Percentiles rank a stretch among this genome's conserved stretches.
Conservation (phyloP, 2,113 vertebrate species). For the Dryoscopus gambensis region DNA sequence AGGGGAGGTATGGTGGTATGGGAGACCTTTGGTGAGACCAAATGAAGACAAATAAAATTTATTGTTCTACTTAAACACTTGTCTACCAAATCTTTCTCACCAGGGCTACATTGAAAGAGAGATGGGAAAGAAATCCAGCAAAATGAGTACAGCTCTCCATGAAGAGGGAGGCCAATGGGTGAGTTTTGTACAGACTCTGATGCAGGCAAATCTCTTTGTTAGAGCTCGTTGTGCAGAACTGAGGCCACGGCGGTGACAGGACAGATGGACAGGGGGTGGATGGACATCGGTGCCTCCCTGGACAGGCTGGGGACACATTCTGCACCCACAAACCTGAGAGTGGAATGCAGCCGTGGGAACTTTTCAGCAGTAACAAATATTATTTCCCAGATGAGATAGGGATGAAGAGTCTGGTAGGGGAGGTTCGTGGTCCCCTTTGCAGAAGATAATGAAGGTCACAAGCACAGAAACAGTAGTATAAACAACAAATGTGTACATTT, state of each 20-base stretch:
- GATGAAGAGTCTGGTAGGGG: background rate
- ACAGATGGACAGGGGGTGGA: background rate
- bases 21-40: background rate
- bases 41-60: background rate
- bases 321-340: background rate
- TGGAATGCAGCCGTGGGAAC: background rate
- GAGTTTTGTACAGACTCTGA: background rate
- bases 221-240: background rate
- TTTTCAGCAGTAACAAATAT: background rate
- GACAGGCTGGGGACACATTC: background rate
- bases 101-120: background rate
- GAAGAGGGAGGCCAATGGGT: background rate
- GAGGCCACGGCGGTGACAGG: background rate
- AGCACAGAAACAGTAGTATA: background rate
- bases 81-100: background rate
- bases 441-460: background rate
- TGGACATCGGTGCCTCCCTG: background rate
- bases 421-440: background rate
- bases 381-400: background rate
- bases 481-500: background rate
- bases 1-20: background rate
- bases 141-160: background rate
- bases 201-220: fast-evolving
- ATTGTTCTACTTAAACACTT: background rate
- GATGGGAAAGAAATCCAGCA: background rate